Evolutionary conservation across 2,888 invertebrate species (phyloP).

Genomic region (Daptonema setosum): DNA sequence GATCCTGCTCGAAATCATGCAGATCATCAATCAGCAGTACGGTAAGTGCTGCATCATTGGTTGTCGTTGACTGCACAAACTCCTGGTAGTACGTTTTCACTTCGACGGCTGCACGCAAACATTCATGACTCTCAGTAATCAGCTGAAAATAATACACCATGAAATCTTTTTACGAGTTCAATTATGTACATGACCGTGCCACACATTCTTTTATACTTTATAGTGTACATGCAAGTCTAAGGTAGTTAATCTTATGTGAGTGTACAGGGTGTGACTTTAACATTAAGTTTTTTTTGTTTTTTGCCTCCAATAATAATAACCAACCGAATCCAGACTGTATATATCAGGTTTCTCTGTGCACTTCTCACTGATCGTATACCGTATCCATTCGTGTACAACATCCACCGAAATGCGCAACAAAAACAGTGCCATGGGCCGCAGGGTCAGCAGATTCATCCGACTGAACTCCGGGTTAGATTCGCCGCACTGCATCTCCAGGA

Average conservation of each 20-base stretch:
- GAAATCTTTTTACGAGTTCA: too few species aligned
- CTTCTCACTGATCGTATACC: not conserved
- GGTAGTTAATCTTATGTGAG: too few species aligned
- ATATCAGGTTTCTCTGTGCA: not conserved
- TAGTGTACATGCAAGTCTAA: not conserved
- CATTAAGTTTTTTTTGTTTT: not conserved
- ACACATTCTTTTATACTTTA: too few species aligned
- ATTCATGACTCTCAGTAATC: constrained; percentile 71
- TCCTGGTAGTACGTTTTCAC: constrained; percentile 48
- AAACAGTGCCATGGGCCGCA: constrained; percentile 58
- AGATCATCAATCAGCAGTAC: constrained; percentile 33
- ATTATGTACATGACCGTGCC: too few species aligned
- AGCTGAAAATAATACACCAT: constrained; percentile 37
- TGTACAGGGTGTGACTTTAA: too few species aligned
- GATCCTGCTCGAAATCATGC: constrained; percentile 51
- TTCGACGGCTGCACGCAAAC: constrained; percentile 55
- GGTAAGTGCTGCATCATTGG: constrained; percentile 12
- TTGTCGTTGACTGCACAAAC: constrained; percentile 28
- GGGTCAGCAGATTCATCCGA: constrained; percentile 59
- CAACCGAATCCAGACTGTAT: not conserved
- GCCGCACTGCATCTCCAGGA: constrained; percentile 39
- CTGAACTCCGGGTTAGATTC: constrained; percentile 53
- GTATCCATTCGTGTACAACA: constrained; percentile 69
- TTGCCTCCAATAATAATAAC: not conserved
- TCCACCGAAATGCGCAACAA: constrained; percentile 63